These are phyloP conservation scores for Melipona beecheii DNA, from an alignment of 2,888 invertebrate species.

Conservation along the genomic window DNA sequence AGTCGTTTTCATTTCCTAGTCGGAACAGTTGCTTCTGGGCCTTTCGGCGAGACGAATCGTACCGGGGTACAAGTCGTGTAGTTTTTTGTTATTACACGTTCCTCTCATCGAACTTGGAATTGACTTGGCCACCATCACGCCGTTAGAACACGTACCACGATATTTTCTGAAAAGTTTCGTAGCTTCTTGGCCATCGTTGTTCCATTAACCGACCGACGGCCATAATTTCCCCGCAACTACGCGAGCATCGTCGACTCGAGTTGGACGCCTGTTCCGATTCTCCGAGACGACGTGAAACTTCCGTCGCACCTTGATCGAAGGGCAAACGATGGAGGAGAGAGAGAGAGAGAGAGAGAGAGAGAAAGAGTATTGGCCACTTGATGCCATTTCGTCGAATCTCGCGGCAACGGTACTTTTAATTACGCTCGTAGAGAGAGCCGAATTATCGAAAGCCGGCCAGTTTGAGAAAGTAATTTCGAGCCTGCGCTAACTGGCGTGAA, in stretches of 20 bases:
- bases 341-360: too few species aligned
- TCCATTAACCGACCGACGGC: constrained; percentile 14
- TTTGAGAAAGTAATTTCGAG: constrained; percentile 11
- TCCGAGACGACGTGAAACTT: not conserved
- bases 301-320: too few species aligned
- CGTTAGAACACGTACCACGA: not conserved
- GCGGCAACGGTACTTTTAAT: constrained; percentile 30
- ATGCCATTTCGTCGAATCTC: constrained; percentile 12
- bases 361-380: not conserved
- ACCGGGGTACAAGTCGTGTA: too few species aligned
- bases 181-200: not conserved
- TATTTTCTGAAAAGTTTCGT: constrained; percentile 29
- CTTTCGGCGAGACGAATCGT: too few species aligned
- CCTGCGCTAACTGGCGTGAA: constrained; percentile 14
- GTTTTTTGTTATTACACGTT: not conserved
- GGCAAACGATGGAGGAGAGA: too few species aligned
- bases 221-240: not conserved
- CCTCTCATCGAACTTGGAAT: constrained; percentile 15
- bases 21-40: too few species aligned
- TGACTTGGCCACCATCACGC: not conserved
- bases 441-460: constrained; percentile 5
- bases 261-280: not conserved
- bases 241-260: not conserved
- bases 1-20: too few species aligned
- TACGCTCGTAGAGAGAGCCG: constrained; percentile 29